Base-by-base conservation (phyloP, 2,888 invertebrate species). In the Malthinus flaveolus region DNA sequence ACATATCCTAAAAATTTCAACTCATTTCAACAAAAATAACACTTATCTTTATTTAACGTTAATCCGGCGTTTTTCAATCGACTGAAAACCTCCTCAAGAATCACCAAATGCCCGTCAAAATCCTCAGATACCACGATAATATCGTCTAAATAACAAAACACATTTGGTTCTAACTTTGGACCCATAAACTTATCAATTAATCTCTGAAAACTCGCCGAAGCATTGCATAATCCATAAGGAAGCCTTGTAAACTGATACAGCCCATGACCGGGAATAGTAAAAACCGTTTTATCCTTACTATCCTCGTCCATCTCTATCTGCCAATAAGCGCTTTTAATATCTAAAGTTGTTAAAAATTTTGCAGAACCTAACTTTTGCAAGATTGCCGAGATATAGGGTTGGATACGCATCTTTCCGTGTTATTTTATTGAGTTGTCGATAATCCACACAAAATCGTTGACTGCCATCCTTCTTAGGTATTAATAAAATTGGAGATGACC, bases 401-500 rank as follows among this genome's bases (percentile, higher is more conserved):
- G 15, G 37, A 10, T 37, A 49, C 0, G 37, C 39, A 4, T 37
- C 32, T 10, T 13, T 37, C 7, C 31, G 9, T 0, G 49, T 32
- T 5, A 49, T 32, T 9, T 9, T 9, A 9, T 49, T 49, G 1
- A 49, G 8, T 15, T 39, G 6, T 1, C 39, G 1, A 9, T 8
- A 23, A 23, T 49, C 39, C 7, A 49, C 5, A 10, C 37, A 37
- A 37, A 49, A 36, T 23, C 66, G 48, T 7, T 49, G 50, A 0
- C 46, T 9, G 1, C 65, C 67, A 47, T 67, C 59, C 32, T 48
- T 45, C 46, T 68, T 69, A n/a, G 47, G 53, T 1, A 68, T 61
- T 11, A 68, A 34, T 0, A 68, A 34, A 1, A 65, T 58, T 3
- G 68, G 67, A 7, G 66, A 66, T 3, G 61, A 59, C 69, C 69